Percentiles rank a stretch among this genome's conserved stretches.
Evolutionary conservation across 2,888 invertebrate species (phyloP).

Genomic region (Harpalus rubripes): DNA sequence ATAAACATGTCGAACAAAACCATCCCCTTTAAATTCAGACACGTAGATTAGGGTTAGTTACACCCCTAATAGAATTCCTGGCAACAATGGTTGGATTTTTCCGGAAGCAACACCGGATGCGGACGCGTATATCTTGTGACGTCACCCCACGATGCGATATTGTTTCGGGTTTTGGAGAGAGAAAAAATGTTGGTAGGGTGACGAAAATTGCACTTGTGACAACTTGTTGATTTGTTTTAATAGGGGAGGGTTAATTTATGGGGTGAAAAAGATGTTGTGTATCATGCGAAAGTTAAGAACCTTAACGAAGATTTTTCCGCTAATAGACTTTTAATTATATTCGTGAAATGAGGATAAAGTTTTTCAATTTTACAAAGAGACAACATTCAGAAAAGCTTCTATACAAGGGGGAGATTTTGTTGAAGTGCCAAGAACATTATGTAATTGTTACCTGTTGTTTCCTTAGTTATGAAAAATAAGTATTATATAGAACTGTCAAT

Average conservation of each 20-base stretch:
- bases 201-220: conserved; percentile 18
- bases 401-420: background rate
- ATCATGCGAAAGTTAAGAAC: background rate
- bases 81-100: conserved; percentile 31
- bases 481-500: too few relatives aligned
- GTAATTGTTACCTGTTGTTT: too few relatives aligned
- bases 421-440: too few relatives aligned
- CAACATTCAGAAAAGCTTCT: background rate
- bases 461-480: too few relatives aligned
- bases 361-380: background rate
- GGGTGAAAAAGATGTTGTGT: background rate
- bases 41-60: conserved; percentile 52
- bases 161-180: conserved; percentile 29
- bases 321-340: conserved; percentile 7
- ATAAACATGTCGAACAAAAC: background rate
- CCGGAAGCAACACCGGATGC: background rate
- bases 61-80: conserved; percentile 49
- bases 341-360: background rate
- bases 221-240: conserved; percentile 58
- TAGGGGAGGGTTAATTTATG: conserved; percentile 1
- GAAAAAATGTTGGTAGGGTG: conserved; percentile 1
- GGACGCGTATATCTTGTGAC: conserved; percentile 32
- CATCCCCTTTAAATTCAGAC: conserved; percentile 17
- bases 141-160: conserved; percentile 30
- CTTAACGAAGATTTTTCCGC: background rate